These are phyloP conservation scores for Chamaea fasciata DNA, from an alignment of 2,113 vertebrate genomes.

Conservation along the genomic window DNA sequence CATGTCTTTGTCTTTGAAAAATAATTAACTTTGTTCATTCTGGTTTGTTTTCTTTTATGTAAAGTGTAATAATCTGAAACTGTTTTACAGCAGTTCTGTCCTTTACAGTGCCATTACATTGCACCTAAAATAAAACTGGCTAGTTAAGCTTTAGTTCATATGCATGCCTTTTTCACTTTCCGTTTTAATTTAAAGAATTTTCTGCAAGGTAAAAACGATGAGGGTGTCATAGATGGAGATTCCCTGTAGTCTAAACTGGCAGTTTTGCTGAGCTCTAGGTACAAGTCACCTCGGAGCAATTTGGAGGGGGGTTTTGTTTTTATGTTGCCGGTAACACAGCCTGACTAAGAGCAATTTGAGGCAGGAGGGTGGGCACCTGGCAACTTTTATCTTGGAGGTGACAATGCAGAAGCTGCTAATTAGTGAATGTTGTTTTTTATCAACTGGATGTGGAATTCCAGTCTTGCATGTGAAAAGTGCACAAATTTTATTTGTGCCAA, in stretches of 20 bases:
- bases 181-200: conserved; percentile 64
- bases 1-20: conserved; percentile 50
- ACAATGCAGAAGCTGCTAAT: conserved; percentile 73
- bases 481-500: conserved; percentile 65
- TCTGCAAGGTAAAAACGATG: conserved; percentile 57
- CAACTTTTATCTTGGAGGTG: conserved; percentile 70
- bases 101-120: conserved; percentile 36
- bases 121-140: conserved; percentile 60
- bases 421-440: conserved; percentile 65
- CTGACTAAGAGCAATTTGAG: conserved; percentile 60
- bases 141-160: conserved; percentile 55
- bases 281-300: conserved; percentile 46
- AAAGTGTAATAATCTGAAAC: conserved; percentile 64
- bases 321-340: neutral
- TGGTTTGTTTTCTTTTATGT: conserved; percentile 39
- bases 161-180: neutral
- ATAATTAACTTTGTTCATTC: conserved; percentile 64
- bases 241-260: conserved; percentile 69
- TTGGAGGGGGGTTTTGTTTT: conserved; percentile 27
- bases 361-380: conserved; percentile 50
- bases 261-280: conserved; percentile 66
- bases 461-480: conserved; percentile 57
- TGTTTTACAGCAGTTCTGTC: conserved; percentile 45
- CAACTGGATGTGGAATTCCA: conserved; percentile 54
- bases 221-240: conserved; percentile 60